These are phyloP conservation scores for Stenodera caucasica DNA, from an alignment of 2,888 invertebrate species.

Conservation along the genomic window DNA sequence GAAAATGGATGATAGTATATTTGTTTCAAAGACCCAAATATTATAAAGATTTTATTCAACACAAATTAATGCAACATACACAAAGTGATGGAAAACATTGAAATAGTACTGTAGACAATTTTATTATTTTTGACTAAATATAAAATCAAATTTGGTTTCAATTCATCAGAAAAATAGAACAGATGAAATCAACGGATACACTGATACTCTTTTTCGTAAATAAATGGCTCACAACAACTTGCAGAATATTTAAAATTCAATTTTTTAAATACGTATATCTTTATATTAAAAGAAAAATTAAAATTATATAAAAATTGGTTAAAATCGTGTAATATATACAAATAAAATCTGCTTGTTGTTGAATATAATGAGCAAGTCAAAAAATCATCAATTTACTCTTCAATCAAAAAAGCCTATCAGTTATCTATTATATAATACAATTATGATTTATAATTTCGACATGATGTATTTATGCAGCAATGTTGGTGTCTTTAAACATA, in stretches of 20 bases:
- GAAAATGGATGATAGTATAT: too few relatives aligned
- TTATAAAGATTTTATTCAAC: conserved; percentile 38
- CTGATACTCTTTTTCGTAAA: conserved; percentile 13
- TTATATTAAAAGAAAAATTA: background rate
- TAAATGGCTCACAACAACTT: conserved; percentile 17
- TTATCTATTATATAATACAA: conserved; percentile 15
- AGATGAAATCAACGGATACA: conserved; percentile 15
- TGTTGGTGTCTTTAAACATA: conserved; percentile 16
- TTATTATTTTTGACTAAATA: conserved; percentile 20
- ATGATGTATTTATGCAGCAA: conserved; percentile 20
- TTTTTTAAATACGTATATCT: background rate
- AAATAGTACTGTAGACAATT: conserved; percentile 32
- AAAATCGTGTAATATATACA: conserved; percentile 8
- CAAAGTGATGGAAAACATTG: conserved; percentile 36
- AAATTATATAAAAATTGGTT: background rate
- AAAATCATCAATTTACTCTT: background rate
- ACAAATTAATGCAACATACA: conserved; percentile 47
- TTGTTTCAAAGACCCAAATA: too few relatives aligned
- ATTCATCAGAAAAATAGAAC: conserved; percentile 15
- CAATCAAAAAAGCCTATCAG: conserved; percentile 17
- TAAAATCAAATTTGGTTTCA: conserved; percentile 13
- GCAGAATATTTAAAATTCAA: conserved; percentile 16
- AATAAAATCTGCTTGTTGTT: background rate
- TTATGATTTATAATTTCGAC: conserved; percentile 7
- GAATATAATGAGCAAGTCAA: conserved; percentile 7